Evolutionary conservation across 2,888 invertebrate genomes (phyloP), one percentile per base, ranked within the genome.

Genomic region (Rutpela maculata): DNA sequence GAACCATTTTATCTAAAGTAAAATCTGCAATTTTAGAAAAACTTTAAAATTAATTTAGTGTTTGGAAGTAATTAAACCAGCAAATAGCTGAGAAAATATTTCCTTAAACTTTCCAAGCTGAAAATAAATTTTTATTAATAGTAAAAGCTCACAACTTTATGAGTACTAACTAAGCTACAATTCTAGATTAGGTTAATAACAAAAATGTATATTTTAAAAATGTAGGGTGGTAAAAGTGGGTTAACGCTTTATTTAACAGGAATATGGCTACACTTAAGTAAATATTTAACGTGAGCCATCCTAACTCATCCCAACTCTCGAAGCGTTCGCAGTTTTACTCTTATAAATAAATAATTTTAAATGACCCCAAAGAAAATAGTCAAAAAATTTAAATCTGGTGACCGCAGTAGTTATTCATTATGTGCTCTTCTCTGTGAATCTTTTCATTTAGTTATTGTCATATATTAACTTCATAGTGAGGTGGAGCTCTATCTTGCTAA

Each of bases 21-120:
- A 26, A 26, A 26, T 15, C 15, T n/a, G 11, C 22, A n/a, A 60
- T 60, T 60, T 60, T 60, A 60, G n/a, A n/a, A 60, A 60, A 3
- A 60, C 60, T 60, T 31, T 7, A 22, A 60, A 60, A 60, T 26
- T 26, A 60, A 22, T 26, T 60, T 60, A 60, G 15, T 22, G 60
- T 60, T 60, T 60, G 26, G 60, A 26, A 7, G 60, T 26, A 31
- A n/a, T 50, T 31, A 60, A 22, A 15, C 15, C 22, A 26, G 22
- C 15, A 22, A 60, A 60, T 60, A 12, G 4, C 15, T 26, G n/a
- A 26, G 15, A n/a, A 50, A 60, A 60, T 60, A 22, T 22, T 60
- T 26, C 22, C 26, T 12, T 60, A 26, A 22, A 60, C 26, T 26
- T 15, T 19, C 15, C 11, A 60, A 26, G n/a, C 50, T 50, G 50